phyloP scores from a whole-genome alignment of 92 coral and sea anemone species.

The Phenganax subtilis region DNA sequence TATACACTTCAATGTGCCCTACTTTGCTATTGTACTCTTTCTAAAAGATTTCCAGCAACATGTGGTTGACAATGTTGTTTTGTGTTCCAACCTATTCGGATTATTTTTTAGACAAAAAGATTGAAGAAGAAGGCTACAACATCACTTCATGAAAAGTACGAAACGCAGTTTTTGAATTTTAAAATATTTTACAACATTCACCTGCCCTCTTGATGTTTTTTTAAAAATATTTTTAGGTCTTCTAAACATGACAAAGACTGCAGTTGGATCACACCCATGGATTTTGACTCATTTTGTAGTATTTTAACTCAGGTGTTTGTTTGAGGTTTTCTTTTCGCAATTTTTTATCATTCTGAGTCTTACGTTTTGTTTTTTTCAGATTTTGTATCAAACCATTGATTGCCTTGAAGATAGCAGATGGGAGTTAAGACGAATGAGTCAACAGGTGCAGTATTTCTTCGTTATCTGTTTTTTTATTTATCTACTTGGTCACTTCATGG shows the following conservation, averaged over 20 bases:
- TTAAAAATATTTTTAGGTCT: constrained; percentile 4
- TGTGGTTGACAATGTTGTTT: background rate
- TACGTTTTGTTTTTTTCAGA: constrained; percentile 38
- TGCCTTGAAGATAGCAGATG: constrained; percentile 93
- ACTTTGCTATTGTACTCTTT: background rate
- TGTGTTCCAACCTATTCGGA: background rate
- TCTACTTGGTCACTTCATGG: too few relatives aligned
- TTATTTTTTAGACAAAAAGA: constrained; percentile 13
- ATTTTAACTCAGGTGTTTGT: constrained; percentile 24
- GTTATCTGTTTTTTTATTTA: too few relatives aligned
- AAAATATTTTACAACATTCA: background rate
- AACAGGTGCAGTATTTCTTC: constrained; percentile 58
- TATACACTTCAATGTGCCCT: too few relatives aligned
- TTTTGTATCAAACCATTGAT: constrained; percentile 78
- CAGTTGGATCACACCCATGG: constrained; percentile 14
- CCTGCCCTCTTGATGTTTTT: background rate
- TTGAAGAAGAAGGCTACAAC: constrained; percentile 1
- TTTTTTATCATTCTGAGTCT: background rate
- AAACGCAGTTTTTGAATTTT: background rate
- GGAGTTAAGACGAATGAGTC: constrained; percentile 98
- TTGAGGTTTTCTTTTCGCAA: background rate
- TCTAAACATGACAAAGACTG: constrained; percentile 9
- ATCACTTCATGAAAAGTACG: background rate
- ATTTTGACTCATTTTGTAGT: constrained; percentile 18
- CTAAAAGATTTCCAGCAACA: background rate